Conservation (phyloP, 2,113 vertebrate genomes). For the Elanoides forficatus region DNA sequence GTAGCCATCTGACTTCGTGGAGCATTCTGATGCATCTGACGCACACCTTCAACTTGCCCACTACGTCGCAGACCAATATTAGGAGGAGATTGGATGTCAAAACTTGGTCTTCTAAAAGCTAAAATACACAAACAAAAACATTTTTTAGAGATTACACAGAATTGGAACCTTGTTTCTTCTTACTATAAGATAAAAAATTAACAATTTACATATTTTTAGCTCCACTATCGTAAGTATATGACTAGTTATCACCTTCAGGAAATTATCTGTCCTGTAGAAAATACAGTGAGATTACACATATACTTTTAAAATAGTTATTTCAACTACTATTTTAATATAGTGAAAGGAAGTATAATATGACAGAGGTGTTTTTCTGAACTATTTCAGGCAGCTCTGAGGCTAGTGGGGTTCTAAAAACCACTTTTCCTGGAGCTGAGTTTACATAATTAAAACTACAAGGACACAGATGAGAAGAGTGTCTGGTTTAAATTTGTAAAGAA, state of each 20-base stretch:
- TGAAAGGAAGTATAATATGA: not conserved
- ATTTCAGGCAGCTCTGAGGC: not conserved
- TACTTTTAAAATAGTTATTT: not conserved
- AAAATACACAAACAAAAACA: not conserved
- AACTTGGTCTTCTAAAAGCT: constrained; percentile 86
- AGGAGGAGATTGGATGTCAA: constrained; percentile 88
- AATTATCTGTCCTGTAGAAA: not conserved
- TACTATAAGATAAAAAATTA: not conserved
- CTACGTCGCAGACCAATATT: constrained; percentile 93
- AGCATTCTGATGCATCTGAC: constrained; percentile 96
- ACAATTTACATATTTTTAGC: accelerated
- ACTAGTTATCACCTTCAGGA: not conserved
- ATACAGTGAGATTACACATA: not conserved
- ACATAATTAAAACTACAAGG: not conserved
- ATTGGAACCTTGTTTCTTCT: not conserved
- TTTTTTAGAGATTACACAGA: not conserved
- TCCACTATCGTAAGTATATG: accelerated
- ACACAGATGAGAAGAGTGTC: not conserved
- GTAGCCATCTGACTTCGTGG: constrained; percentile 95
- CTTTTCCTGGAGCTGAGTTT: not conserved
- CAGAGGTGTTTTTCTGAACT: not conserved
- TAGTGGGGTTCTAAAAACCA: not conserved
- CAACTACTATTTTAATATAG: not conserved
- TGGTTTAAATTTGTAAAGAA: not conserved
- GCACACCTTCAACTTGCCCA: constrained; percentile 94